Conservation (phyloP, 2,797 vertebrate genomes). For the Macrochelys suwanniensis region DNA sequence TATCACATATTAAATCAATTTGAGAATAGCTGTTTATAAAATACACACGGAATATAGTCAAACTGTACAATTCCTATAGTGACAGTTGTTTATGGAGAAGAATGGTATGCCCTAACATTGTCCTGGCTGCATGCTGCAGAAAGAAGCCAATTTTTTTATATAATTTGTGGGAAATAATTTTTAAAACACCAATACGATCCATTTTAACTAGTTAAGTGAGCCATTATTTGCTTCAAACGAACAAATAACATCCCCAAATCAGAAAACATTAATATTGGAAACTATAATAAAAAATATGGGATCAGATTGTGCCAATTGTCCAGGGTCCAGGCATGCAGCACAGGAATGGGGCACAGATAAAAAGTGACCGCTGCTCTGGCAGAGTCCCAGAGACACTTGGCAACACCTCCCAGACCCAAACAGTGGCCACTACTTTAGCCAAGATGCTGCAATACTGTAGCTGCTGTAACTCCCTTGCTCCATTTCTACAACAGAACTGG, state of each 20-base stretch:
- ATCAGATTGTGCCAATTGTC: neutral
- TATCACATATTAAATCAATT: neutral
- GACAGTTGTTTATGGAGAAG: neutral
- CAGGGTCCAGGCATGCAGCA: neutral
- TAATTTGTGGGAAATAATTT: neutral
- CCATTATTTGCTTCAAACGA: neutral
- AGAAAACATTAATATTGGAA: neutral
- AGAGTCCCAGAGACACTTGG: neutral
- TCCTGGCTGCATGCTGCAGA: neutral
- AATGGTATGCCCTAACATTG: neutral
- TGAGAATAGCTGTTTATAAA: neutral
- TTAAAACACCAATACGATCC: neutral
- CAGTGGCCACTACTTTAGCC: neutral
- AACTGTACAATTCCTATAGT: neutral
- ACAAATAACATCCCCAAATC: neutral
- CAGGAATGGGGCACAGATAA: neutral
- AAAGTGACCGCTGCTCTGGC: neutral
- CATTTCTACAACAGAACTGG: neutral
- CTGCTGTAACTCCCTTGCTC: neutral
- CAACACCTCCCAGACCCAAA: neutral
- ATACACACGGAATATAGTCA: neutral
- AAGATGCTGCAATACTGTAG: neutral
- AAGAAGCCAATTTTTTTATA: neutral
- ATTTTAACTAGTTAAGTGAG: neutral
- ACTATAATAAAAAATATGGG: neutral